phyloP scores from a whole-genome alignment of 2,113 vertebrate genomes.

The Geococcyx californianus region DNA sequence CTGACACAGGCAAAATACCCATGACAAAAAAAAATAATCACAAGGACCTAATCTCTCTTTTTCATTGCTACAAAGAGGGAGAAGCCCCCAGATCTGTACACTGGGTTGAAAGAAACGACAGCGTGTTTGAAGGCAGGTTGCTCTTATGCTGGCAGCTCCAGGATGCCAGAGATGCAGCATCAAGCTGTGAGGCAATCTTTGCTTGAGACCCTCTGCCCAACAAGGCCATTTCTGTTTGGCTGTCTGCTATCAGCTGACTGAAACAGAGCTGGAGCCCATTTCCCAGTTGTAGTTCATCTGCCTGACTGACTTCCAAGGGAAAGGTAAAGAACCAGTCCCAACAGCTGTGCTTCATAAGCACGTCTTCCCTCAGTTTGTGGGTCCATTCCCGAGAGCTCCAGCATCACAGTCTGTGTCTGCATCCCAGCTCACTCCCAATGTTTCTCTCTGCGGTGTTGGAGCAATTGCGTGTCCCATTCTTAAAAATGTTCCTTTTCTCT shows the following conservation, averaged over 20 bases:
- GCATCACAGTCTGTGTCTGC: accelerated
- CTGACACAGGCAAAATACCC: neutral
- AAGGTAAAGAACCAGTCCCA: neutral
- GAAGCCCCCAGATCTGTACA: neutral
- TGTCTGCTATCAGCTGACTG: neutral
- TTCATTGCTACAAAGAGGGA: neutral
- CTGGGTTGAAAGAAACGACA: neutral
- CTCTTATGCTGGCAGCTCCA: neutral
- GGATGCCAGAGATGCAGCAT: neutral
- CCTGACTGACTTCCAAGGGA: neutral
- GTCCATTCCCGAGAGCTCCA: accelerated
- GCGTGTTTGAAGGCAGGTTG: neutral
- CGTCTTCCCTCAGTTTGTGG: neutral
- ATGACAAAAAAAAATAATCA: neutral
- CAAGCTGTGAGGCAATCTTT: neutral
- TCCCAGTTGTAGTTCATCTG: neutral
- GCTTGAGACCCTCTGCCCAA: too few relatives aligned
- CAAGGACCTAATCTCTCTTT: neutral
- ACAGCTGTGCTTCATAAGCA: neutral
- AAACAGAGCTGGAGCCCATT: neutral
- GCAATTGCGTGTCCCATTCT: neutral
- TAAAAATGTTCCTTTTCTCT: neutral
- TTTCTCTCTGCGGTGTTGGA: accelerated
- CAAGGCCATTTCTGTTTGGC: neutral
- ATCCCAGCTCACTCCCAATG: accelerated